Base-by-base conservation (phyloP, 1,140 invertebrate species). In the Batillaria attramentaria region DNA sequence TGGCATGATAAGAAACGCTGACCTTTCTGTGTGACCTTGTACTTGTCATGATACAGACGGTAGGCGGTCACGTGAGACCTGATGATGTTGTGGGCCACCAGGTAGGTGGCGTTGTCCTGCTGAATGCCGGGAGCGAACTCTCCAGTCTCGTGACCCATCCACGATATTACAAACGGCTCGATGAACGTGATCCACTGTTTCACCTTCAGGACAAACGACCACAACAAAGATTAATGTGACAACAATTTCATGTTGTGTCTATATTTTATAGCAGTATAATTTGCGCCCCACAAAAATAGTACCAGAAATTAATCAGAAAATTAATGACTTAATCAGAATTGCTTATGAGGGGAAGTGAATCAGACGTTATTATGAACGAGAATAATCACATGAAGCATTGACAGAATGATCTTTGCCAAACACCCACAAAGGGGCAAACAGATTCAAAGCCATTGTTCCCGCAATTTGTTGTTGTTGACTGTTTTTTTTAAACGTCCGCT, bases 181-280 rank as follows among this genome's bases (percentile, higher is more conserved):
- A 92, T 91, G 62, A 91, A 81, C 1, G 91, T 91, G 3, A 90
- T 84, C 90, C 89, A 92, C 8, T 77, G 79, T 66, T 90, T 89
- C 0, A 92, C 90, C 80, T 89, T n/a, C n/a, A n/a, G n/a, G n/a
- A n/a, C n/a, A n/a, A n/a, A n/a, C n/a, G n/a, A n/a, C n/a, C n/a
- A n/a, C n/a, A n/a, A n/a, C n/a, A n/a, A n/a, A n/a, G n/a, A n/a
- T n/a, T n/a, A n/a, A n/a, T n/a, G n/a, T n/a, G n/a, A n/a, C n/a
- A n/a, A n/a, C n/a, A n/a, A n/a, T n/a, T n/a, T n/a, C n/a, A n/a
- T n/a, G n/a, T n/a, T n/a, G n/a, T n/a, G n/a, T n/a, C n/a, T n/a
- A n/a, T n/a, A n/a, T n/a, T n/a, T n/a, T n/a, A n/a, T n/a, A n/a
- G n/a, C n/a, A n/a, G n/a, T n/a, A n/a, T n/a, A n/a, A n/a, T n/a